Evolutionary conservation across 2,113 vertebrate genomes (phyloP).

Genomic region (Tachysurus fulvidraco): DNA sequence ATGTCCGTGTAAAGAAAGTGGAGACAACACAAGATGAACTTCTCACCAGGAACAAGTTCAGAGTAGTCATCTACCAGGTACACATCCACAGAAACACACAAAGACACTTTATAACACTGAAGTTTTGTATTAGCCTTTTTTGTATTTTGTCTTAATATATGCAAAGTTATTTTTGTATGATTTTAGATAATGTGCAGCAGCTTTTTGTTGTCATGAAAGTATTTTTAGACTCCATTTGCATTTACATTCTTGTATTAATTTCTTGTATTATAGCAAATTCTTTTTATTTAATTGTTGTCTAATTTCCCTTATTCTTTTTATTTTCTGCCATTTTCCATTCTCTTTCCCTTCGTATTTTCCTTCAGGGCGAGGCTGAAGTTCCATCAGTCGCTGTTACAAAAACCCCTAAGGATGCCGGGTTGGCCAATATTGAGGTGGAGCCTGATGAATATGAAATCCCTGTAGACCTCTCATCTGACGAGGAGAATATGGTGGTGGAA

Average conservation of each 20-base stretch:
- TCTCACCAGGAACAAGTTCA: constrained; percentile 93
- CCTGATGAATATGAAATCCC: constrained; percentile 79
- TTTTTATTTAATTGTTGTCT: not conserved
- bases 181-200: not conserved
- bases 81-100: not conserved
- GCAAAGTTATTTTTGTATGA: not conserved
- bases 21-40: constrained; percentile 91
- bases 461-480: constrained; percentile 92
- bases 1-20: constrained; percentile 83
- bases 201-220: not conserved
- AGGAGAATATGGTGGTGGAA: constrained; percentile 89
- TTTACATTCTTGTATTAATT: not conserved
- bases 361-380: constrained; percentile 83
- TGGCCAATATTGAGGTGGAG: constrained; percentile 73
- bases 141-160: not conserved
- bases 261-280: not conserved
- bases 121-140: not conserved
- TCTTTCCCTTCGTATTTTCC: constrained; percentile 46
- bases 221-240: not conserved
- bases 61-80: constrained; percentile 98
- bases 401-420: constrained; percentile 75
- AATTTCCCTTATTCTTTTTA: not conserved
- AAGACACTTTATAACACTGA: not conserved
- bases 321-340: not conserved
- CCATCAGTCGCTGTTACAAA: constrained; percentile 84